These are phyloP conservation scores for Callaeas wilsoni DNA, from an alignment of 2,113 vertebrate species.

Conservation along the genomic window DNA sequence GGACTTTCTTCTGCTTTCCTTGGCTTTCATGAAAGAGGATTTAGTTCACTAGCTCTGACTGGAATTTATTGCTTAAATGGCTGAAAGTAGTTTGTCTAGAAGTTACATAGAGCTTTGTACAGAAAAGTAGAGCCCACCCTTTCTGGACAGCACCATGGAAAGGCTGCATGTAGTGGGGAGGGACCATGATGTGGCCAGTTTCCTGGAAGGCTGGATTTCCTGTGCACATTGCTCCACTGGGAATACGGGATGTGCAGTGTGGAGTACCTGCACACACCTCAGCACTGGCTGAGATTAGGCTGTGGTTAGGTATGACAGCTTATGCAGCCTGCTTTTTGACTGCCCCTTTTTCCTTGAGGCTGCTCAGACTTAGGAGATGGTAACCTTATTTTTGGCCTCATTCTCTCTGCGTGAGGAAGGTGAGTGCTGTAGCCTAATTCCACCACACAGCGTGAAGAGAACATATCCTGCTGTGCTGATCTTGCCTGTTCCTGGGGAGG, in stretches of 20 bases:
- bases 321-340: neutral
- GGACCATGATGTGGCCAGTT: neutral
- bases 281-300: neutral
- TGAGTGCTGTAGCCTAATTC: neutral
- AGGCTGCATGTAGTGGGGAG: neutral
- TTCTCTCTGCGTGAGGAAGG: neutral
- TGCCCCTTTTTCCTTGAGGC: neutral
- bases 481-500: neutral
- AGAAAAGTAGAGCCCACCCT: neutral
- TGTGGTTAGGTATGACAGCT: neutral
- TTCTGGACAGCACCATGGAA: neutral
- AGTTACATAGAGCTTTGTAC: neutral
- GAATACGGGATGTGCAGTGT: neutral
- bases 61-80: neutral
- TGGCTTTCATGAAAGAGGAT: neutral
- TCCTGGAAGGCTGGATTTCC: conserved; percentile 34
- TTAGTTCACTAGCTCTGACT: neutral
- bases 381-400: conserved; percentile 7
- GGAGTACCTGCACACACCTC: neutral
- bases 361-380: neutral
- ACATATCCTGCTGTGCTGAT: neutral
- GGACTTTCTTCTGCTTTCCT: neutral
- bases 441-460: neutral
- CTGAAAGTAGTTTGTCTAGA: neutral
- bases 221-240: neutral